Percentiles rank a stretch among this genome's conserved stretches.
Conservation (phyloP, 2,113 vertebrate species). For the Burhinus bistriatus region DNA sequence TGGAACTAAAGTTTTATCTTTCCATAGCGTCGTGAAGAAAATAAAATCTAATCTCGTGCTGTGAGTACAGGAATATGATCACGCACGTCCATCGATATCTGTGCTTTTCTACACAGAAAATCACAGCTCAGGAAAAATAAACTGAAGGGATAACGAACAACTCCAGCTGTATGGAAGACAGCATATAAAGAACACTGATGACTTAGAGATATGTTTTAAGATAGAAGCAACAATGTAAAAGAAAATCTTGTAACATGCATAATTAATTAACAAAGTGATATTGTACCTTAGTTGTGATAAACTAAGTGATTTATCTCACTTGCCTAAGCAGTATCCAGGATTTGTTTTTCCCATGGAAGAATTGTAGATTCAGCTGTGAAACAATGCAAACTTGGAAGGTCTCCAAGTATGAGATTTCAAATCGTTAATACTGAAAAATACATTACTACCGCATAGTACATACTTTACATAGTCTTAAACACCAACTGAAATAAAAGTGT, state of each 20-base stretch:
- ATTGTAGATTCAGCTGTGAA: slow-evolving; percentile 8
- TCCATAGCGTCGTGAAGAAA: neutral
- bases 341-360: neutral
- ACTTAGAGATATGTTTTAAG: slow-evolving; percentile 5
- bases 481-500: neutral
- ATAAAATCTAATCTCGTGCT: neutral
- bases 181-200: slow-evolving; percentile 21
- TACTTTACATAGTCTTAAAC: neutral
- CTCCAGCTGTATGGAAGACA: neutral
- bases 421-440: neutral
- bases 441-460: neutral
- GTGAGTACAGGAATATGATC: neutral
- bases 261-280: slow-evolving; percentile 50
- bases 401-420: neutral
- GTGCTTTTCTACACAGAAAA: slow-evolving; percentile 4
- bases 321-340: neutral
- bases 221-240: slow-evolving; percentile 28
- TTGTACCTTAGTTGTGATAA: slow-evolving; percentile 28
- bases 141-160: slow-evolving; percentile 4
- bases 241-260: slow-evolving; percentile 26
- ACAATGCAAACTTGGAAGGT: neutral
- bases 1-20: neutral
- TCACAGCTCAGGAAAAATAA: slow-evolving; percentile 10
- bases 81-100: neutral
- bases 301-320: slow-evolving; percentile 32